A percentile compares a stretch with the other conserved stretches of the same genome.
phyloP scores from a whole-genome alignment of 2,888 invertebrate species.

The Nemurella pictetii region DNA sequence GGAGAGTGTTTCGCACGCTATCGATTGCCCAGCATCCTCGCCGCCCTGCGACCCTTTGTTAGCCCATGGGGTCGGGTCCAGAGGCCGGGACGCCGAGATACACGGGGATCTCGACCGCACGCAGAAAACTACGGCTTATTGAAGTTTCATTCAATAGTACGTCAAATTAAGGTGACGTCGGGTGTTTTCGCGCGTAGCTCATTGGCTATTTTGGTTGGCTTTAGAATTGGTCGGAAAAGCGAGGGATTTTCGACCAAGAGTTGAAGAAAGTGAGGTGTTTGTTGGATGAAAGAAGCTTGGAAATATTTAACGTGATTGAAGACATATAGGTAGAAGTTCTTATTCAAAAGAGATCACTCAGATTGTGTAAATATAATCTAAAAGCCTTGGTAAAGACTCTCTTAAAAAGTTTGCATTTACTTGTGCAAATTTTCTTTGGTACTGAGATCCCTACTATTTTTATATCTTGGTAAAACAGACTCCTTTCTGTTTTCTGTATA shows the following conservation, averaged over 20 bases:
- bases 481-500: too few species aligned
- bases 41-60: background rate
- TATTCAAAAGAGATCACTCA: too few species aligned
- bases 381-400: too few species aligned
- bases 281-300: background rate
- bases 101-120: background rate
- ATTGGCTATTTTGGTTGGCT: background rate
- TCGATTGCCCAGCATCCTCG: background rate
- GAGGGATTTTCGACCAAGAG: background rate
- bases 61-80: background rate
- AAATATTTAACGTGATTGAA: too few species aligned
- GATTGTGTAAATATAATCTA: too few species aligned
- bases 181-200: background rate
- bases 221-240: background rate
- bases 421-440: too few species aligned
- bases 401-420: too few species aligned
- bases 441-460: too few species aligned
- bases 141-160: background rate
- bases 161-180: background rate
- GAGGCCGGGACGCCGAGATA: background rate
- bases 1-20: background rate
- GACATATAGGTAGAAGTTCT: too few species aligned
- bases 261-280: background rate
- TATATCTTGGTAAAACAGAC: too few species aligned
- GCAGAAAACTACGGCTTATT: background rate